phyloP scores from a whole-genome alignment of 2,797 vertebrate species.

The Sebastiscus tertius region DNA sequence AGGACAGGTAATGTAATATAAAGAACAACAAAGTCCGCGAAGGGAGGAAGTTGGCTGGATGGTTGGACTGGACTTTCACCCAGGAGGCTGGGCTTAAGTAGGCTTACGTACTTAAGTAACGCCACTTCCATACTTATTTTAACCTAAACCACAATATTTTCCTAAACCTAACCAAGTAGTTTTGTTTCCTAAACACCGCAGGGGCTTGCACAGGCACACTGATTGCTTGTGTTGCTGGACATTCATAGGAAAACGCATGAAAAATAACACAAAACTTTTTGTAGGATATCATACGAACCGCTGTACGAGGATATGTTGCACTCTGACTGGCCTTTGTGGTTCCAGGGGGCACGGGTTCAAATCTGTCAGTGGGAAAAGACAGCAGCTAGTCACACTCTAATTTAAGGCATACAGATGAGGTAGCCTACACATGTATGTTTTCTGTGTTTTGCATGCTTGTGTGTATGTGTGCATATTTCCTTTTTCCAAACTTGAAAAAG shows the following conservation, averaged over 20 bases:
- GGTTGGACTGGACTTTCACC: neutral
- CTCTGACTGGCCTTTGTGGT: slow-evolving; percentile 30
- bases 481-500: slow-evolving; percentile 30
- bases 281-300: neutral
- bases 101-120: too few species aligned
- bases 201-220: neutral
- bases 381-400: slow-evolving; percentile 19
- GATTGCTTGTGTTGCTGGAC: neutral
- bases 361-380: slow-evolving; percentile 36
- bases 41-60: too few species aligned
- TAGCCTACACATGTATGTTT: slow-evolving; percentile 5
- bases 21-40: neutral
- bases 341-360: slow-evolving; percentile 35
- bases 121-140: neutral
- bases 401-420: slow-evolving; percentile 20
- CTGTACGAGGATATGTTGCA: neutral
- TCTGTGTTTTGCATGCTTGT: slow-evolving; percentile 1
- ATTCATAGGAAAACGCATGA: neutral
- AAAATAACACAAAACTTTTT: too few species aligned
- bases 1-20: neutral
- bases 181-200: neutral
- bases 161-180: neutral
- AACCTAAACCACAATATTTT: neutral
- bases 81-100: neutral
- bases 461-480: neutral